Base-by-base conservation (phyloP, 2,113 vertebrate species). In the Cervus canadensis region DNA sequence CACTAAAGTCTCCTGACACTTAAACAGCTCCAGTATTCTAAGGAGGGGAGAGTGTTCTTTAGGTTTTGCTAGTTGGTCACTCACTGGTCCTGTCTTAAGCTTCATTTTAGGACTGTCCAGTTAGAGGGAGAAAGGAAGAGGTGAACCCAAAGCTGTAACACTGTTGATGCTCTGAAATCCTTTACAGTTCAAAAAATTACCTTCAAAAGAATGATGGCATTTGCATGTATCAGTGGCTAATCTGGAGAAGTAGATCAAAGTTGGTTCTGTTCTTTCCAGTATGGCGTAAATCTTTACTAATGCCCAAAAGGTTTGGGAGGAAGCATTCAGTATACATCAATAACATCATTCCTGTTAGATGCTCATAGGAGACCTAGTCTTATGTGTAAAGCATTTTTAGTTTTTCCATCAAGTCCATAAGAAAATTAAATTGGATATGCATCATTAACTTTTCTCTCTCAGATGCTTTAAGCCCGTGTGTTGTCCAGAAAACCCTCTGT, bases 401-500 rank as follows among this genome's bases (percentile, higher is more conserved):
- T 64, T 94, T 95, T 33, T 6, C 33, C 6, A 30, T 48, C 7
- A 86, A 86, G 19, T 64, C 5, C 33, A 67, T 59, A 57, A 33
- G 30, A 33, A 84, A 88, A 84, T 91, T 67, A 52, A 19, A n/a
- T 76, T 89, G 6, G 2, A 25, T 60, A 6, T 60, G 2, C 4
- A n/a, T 56, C 12, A 84, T 89, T 96, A 50, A 59, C 87, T 84
- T 90, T 54, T 21, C 14, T 21, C 7, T 74, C 7, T 83, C n/a
- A 79, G 4, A 5, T 74, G 16, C n/a, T 15, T 96, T 25, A 89
- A 28, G 17, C 4, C 81, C 48, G 83, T 67, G 1, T 17, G 19
- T 95, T 94, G 93, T 93, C 57, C 12, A 88, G 48, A 48, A 94
- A 90, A 91, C 4, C 5, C 2, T n/a, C 57, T 78, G 82, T 74